Evolutionary conservation across 2,797 vertebrate genomes (phyloP).

Genomic region (Chrysocyon brachyurus): DNA sequence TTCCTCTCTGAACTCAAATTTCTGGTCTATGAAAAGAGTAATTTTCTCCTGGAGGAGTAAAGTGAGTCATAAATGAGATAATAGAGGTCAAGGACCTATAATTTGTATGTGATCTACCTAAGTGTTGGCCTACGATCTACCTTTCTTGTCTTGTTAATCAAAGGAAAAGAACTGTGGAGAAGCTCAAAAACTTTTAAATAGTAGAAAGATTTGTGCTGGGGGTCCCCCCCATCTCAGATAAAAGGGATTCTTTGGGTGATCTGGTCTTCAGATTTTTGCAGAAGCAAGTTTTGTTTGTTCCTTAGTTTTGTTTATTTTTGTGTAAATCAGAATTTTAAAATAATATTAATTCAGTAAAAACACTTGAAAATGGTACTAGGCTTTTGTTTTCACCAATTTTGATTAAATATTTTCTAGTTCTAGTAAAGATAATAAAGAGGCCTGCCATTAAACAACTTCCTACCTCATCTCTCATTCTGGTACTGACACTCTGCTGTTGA

Average conservation of each 20-base stretch:
- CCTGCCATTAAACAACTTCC: neutral
- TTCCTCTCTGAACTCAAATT: neutral
- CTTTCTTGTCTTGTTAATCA: neutral
- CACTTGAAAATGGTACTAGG: neutral
- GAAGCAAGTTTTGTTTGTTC: neutral
- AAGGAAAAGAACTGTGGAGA: neutral
- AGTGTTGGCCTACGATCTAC: neutral
- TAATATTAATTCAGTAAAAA: neutral
- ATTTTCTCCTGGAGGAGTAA: neutral
- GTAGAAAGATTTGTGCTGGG: neutral
- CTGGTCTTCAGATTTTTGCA: neutral
- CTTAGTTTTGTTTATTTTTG: neutral
- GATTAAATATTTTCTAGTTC: slow-evolving; percentile 3
- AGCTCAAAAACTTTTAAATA: slow-evolving; percentile 7
- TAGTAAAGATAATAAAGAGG: neutral
- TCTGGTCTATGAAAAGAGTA: neutral
- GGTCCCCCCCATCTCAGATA: neutral
- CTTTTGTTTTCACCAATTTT: neutral
- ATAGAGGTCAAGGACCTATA: neutral
- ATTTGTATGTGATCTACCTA: neutral
- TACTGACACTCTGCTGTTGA: neutral
- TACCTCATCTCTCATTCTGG: neutral
- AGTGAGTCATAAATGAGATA: neutral
- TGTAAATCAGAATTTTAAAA: slow-evolving; percentile 14
- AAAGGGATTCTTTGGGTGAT: neutral